phyloP scores from a whole-genome alignment of 2,113 vertebrate genomes.

The Zootoca vivipara region DNA sequence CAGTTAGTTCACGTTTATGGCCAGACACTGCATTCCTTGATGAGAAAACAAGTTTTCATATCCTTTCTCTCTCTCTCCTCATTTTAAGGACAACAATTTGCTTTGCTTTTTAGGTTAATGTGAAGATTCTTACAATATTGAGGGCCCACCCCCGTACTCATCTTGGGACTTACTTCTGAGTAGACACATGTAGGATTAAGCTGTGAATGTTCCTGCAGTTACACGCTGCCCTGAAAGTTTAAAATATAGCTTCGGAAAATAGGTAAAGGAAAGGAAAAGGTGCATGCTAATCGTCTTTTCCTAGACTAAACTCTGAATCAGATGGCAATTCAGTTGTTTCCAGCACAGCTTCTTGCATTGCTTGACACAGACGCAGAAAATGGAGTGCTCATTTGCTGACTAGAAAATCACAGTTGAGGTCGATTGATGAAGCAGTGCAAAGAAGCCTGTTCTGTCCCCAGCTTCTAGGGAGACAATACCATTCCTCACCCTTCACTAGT shows the following conservation, averaged over 20 bases:
- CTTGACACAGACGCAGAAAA: conserved; percentile 68
- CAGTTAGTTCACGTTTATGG: no score
- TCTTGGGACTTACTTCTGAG: background rate
- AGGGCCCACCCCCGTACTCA: background rate
- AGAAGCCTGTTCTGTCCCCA: conserved; percentile 79
- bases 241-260: background rate
- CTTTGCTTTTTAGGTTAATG: background rate
- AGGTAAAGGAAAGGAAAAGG: conserved; percentile 46
- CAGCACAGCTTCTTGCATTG: conserved; percentile 65
- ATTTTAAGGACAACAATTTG: background rate
- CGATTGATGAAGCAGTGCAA: conserved; percentile 80
- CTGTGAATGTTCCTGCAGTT: background rate
- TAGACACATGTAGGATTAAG: background rate
- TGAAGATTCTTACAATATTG: background rate
- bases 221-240: background rate
- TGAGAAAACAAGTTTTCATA: no score
- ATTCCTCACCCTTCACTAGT: conserved; percentile 76
- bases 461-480: conserved; percentile 70
- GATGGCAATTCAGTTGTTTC: conserved; percentile 70
- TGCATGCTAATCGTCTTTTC: conserved; percentile 59
- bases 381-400: conserved; percentile 79
- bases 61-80: background rate
- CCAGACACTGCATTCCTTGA: no score
- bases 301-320: conserved; percentile 68
- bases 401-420: conserved; percentile 81